A percentile compares a stretch with the other conserved stretches of the same genome.
phyloP scores from a whole-genome alignment of 2,113 vertebrate species.

The Poeciliopsis prolifica region DNA sequence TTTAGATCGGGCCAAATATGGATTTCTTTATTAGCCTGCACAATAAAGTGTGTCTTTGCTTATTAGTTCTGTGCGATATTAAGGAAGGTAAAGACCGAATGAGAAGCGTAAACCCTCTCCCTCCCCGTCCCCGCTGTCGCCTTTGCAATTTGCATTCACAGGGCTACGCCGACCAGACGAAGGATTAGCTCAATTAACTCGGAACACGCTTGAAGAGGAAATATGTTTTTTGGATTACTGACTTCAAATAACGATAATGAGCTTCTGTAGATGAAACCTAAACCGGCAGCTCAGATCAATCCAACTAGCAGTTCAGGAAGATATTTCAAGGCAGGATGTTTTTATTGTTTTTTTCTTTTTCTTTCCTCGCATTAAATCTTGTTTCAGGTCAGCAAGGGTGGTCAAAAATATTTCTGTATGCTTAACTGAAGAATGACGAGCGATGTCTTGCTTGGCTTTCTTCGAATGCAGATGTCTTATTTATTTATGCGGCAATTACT shows the following conservation, averaged over 20 bases:
- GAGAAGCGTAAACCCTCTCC: neutral
- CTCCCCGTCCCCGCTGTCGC: neutral
- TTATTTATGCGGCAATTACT: too few species aligned
- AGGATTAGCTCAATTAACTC: slow-evolving; percentile 24
- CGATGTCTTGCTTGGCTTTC: too few species aligned
- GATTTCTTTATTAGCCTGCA: slow-evolving; percentile 35
- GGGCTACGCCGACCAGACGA: slow-evolving; percentile 29
- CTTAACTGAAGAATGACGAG: too few species aligned
- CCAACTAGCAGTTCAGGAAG: too few species aligned
- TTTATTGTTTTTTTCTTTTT: too few species aligned
- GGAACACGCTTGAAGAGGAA: slow-evolving; percentile 3
- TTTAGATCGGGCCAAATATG: slow-evolving; percentile 40
- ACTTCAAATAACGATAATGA: slow-evolving; percentile 19
- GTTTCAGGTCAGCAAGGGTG: too few species aligned
- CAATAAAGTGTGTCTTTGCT: slow-evolving; percentile 20
- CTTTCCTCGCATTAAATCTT: too few species aligned
- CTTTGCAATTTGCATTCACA: slow-evolving; percentile 21
- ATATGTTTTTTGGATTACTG: neutral
- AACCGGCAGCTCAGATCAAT: neutral
- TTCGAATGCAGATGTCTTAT: too few species aligned
- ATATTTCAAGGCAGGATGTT: too few species aligned
- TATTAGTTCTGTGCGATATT: slow-evolving; percentile 32
- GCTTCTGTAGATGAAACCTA: neutral
- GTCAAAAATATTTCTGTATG: too few species aligned
- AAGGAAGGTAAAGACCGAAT: slow-evolving; percentile 14